Evolutionary conservation across 2,113 vertebrate genomes (phyloP), one percentile per base, ranked within the genome.

Genomic region (Dunckerocampus dactyliophorus): DNA sequence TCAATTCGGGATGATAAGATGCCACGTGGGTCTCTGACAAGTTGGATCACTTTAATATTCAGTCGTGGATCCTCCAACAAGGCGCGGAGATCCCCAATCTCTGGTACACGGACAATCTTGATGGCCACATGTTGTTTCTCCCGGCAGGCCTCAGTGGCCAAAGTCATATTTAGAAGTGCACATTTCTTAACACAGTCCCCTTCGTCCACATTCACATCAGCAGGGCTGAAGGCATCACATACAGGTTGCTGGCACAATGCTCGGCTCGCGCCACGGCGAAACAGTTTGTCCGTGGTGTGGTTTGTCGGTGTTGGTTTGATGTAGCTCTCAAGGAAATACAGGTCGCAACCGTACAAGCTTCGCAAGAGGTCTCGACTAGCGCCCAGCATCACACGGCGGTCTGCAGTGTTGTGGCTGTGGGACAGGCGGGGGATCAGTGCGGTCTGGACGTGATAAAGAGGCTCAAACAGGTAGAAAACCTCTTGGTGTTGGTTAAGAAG

Each of bases 401-500:
- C 94, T 0, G 89, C 86, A 0, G 93, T 87, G 34, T 91, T 92
- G 77, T 92, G 92, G 85, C 91, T 93, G 84, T 95, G 94, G 1
- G 93, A 92, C 76, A 96, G 88, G 56, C 93, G 93, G 10, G 95
- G 94, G 52, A 97, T 93, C 69, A 98, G 87, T 1, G 93, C 92
- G 57, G 92, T 93, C 87, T 98, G 95, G 34, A 98, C 95, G 0
- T 98, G 96, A 81, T 97, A 98, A 28, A 99, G 95, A 12, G 96
- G 96, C 87, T 99, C 96, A 2, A 98, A 99, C 86, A 99, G 89
- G 89, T 98, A 99, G 88, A 99, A 99, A 59, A 98, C 92, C 69
- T 97, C 93, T 2, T 93, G 92, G 85, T 99, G 95, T 84, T 99
- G 96, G 88, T 99, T 99, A 80, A 99, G 93, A 70, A 99, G 93